phyloP scores from a whole-genome alignment of 2,113 vertebrate species.

The rat (Rattus norvegicus) region DNA sequence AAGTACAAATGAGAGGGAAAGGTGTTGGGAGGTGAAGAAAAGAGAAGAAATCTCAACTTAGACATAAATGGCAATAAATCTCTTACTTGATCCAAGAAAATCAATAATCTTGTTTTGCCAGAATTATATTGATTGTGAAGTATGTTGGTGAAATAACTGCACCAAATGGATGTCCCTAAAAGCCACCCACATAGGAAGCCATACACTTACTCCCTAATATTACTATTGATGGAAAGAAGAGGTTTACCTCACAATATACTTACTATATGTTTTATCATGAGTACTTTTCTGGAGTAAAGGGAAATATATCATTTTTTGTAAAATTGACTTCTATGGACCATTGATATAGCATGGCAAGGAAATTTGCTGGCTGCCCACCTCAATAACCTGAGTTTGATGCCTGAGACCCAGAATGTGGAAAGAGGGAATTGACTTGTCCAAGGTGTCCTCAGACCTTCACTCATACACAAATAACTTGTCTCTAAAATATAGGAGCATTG shows the following conservation, averaged over 20 bases:
- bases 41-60: background rate
- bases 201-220: constrained; percentile 4
- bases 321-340: background rate
- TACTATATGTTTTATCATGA: background rate
- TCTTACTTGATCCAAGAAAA: constrained; percentile 23
- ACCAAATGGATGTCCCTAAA: background rate
- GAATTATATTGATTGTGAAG: constrained; percentile 33
- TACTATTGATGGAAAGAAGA: background rate
- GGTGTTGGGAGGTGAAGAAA: background rate
- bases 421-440: background rate
- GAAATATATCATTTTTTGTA: constrained; percentile 19
- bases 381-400: background rate
- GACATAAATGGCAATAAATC: constrained; percentile 21
- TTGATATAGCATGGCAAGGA: background rate
- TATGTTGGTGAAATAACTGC: background rate
- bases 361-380: background rate
- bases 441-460: background rate
- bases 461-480: background rate
- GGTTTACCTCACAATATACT: background rate
- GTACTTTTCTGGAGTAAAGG: background rate
- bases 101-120: background rate
- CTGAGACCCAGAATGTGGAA: background rate
- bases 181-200: background rate
- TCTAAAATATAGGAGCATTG: background rate
- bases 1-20: background rate